These are phyloP conservation scores for Tenrec ecaudatus DNA, from an alignment of 2,113 vertebrate genomes.

Conservation along the genomic window DNA sequence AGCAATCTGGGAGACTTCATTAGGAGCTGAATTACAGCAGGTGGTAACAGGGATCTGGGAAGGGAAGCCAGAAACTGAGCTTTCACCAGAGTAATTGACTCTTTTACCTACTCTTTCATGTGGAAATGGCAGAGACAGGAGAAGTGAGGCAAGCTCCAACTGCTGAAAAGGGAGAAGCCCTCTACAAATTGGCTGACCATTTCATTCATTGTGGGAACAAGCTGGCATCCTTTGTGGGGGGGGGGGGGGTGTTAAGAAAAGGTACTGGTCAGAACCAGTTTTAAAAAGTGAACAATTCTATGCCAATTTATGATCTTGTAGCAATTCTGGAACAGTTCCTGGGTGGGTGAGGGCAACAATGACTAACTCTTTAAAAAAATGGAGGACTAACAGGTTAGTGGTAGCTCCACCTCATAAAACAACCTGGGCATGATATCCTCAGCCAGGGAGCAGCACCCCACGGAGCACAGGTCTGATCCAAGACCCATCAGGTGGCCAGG, in stretches of 20 bases:
- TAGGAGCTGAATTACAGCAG: background rate
- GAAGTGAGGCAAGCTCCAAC: background rate
- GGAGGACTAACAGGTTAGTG: background rate
- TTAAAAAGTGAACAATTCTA: slow-evolving; percentile 24
- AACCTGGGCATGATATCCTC: background rate
- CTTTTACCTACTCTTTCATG: background rate
- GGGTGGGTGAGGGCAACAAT: background rate
- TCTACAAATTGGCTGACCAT: background rate
- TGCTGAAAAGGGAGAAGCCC: background rate
- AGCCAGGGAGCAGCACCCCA: background rate
- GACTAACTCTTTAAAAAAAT: too few species aligned
- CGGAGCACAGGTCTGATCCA: background rate
- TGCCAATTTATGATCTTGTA: background rate
- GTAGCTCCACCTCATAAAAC: background rate
- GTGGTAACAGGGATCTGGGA: background rate
- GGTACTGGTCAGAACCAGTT: background rate
- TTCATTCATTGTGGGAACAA: background rate
- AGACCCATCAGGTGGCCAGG: background rate
- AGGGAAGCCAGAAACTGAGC: slow-evolving; percentile 16
- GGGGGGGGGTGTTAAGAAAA: too few species aligned
- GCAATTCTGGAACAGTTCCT: background rate
- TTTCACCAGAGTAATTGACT: background rate
- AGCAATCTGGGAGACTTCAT: slow-evolving; percentile 1
- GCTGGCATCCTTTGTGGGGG: background rate
- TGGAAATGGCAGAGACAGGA: background rate